phyloP scores from a whole-genome alignment of 2,113 vertebrate species.

The Antechinus flavipes region DNA sequence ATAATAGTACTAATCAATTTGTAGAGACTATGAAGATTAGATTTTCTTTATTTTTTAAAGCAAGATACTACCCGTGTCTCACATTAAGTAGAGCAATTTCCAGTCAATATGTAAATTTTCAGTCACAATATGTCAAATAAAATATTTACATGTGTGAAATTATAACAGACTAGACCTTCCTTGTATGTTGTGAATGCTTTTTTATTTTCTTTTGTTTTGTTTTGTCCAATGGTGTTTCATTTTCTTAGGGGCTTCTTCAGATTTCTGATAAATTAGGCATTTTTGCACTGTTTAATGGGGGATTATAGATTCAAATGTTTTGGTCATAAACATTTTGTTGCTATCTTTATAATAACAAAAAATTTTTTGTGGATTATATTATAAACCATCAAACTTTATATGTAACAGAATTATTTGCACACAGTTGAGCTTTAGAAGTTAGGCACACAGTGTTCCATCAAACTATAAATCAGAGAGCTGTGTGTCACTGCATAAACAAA shows the following conservation, averaged over 20 bases:
- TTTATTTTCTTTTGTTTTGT: not conserved
- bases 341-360: not conserved
- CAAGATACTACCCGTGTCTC: not conserved
- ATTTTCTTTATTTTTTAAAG: constrained; percentile 20
- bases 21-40: not conserved
- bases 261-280: not conserved
- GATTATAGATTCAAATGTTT: not conserved
- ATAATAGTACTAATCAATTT: constrained; percentile 23
- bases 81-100: constrained; percentile 36
- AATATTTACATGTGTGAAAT: constrained; percentile 7
- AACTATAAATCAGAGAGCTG: not conserved
- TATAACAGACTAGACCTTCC: not conserved
- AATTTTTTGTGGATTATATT: not conserved
- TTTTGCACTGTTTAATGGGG: not conserved
- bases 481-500: not conserved
- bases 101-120: too few species aligned
- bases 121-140: constrained; percentile 5
- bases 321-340: not conserved
- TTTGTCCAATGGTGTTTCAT: not conserved
- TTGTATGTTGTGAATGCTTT: not conserved
- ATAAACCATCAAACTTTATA: too few species aligned
- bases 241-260: not conserved
- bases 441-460: not conserved
- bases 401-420: not conserved
- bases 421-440: not conserved